Base-by-base conservation (phyloP, 1,140 invertebrate genomes). In the Trichogramma pretiosum region DNA sequence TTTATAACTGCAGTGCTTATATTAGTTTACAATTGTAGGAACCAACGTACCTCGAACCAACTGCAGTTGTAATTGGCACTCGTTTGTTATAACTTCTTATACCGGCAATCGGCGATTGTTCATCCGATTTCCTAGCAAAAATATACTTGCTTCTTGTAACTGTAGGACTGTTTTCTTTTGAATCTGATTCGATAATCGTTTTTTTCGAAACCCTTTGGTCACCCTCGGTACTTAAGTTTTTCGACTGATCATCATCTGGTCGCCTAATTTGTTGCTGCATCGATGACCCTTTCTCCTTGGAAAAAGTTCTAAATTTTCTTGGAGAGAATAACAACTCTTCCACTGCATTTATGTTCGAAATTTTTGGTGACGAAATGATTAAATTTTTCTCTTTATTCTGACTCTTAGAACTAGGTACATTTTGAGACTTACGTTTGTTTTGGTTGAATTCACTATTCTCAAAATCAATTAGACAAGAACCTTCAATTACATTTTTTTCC, bases 401-500 rank as follows among this genome's bases (percentile, higher is more conserved):
- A 3, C 35, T 16, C 24, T 14, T 13, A 10, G 13, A n/a, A 14
- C 24, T 17, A 2, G 13, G 19, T n/a, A 19, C n/a, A 19, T 13
- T 33, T 1, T 9, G 22, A 10, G 5, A 7, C n/a, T 45, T n/a
- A 45, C 5, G 5, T 11, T 38, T 30, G 13, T 35, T 30, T 1
- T 19, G 19, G 19, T 30, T 36, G 32, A 52, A 24, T 39, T 41
- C 48, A 9, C 39, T 48, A 17, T 58, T 56, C 30, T 64, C 61
- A 17, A 62, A 60, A 18, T 55, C 57, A 17, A 56, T 48, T 4
- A 59, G 41, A 37, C 58, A 49, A 2, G 55, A 22, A 19, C 56
- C 56, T 36, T 61, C 63, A 5, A 65, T 43, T 2, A 69, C 47
- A 57, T 71, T 71, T 55, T 68, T 56, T 8, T 72, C 69, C 11